A percentile compares a stretch with the other conserved stretches of the same genome.
phyloP scores from a whole-genome alignment of 2,888 invertebrate genomes.

The Tanypteryx hageni region DNA sequence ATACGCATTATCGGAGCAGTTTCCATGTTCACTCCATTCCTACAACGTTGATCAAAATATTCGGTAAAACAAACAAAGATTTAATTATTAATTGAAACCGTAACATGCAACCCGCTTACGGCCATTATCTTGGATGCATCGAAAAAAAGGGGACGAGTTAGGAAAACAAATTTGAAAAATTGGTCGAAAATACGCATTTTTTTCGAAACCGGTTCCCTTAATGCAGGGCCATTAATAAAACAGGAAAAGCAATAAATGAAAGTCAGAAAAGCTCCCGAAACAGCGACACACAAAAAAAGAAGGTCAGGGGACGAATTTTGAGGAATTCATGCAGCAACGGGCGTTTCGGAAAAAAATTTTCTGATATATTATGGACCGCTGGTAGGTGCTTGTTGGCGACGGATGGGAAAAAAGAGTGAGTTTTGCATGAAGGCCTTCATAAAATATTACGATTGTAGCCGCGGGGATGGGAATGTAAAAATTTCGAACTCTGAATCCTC shows the following conservation, averaged over 20 bases:
- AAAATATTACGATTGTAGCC: no score
- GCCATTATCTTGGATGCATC: no score
- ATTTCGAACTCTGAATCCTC: no score
- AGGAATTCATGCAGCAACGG: background rate
- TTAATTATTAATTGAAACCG: no score
- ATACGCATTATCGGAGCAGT: no score
- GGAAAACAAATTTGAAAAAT: background rate
- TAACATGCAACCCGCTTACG: no score
- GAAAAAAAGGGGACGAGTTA: no score
- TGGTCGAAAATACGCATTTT: background rate
- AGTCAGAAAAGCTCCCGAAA: background rate
- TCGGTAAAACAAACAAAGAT: no score
- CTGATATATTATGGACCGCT: background rate
- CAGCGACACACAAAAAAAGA: background rate
- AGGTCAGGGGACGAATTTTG: constrained; percentile 8
- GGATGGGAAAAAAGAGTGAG: background rate
- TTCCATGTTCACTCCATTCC: no score
- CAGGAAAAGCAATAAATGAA: background rate
- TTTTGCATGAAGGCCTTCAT: no score
- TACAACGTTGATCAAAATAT: no score
- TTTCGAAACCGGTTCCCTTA: background rate
- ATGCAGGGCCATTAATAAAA: constrained; percentile 20
- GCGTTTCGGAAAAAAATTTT: background rate
- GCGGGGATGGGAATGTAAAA: no score
- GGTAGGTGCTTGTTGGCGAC: background rate